Evolutionary conservation across 2,888 invertebrate species (phyloP).

Genomic region (Eulithis prunata): DNA sequence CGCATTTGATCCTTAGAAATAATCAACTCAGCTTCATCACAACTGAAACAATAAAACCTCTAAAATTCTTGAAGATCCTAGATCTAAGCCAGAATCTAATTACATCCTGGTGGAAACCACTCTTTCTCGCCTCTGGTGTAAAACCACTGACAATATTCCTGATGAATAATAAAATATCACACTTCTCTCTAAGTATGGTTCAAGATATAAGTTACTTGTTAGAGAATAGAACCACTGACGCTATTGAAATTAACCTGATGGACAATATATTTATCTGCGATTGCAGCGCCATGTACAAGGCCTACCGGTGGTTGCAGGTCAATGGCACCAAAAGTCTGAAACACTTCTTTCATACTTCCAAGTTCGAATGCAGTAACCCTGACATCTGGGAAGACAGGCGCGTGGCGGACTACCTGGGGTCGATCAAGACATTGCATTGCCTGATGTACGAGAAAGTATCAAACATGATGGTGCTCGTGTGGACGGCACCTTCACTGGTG

Average conservation of each 20-base stretch:
- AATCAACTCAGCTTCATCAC: constrained; percentile 77
- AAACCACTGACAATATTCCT: constrained; percentile 68
- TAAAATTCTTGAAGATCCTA: constrained; percentile 71
- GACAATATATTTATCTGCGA: constrained; percentile 84
- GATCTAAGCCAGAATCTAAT: constrained; percentile 82
- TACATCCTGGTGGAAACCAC: constrained; percentile 78
- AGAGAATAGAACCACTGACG: constrained; percentile 55
- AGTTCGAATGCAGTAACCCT: constrained; percentile 73
- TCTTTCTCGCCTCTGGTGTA: constrained; percentile 76
- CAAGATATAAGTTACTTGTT: constrained; percentile 79
- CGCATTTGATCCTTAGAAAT: constrained; percentile 76
- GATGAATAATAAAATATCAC: constrained; percentile 83
- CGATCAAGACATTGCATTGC: constrained; percentile 69
- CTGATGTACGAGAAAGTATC: constrained; percentile 71
- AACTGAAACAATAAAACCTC: constrained; percentile 68
- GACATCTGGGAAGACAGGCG: constrained; percentile 74
- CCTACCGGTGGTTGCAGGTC: constrained; percentile 71
- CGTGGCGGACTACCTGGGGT: constrained; percentile 70
- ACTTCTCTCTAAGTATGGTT: constrained; percentile 83
- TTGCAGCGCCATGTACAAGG: constrained; percentile 74
- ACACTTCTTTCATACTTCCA: constrained; percentile 63
- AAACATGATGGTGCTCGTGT: constrained; percentile 66
- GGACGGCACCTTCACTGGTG: constrained; percentile 72
- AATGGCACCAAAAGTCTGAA: constrained; percentile 65
- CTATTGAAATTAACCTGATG: constrained; percentile 71